Percentiles rank a stretch among this genome's conserved stretches.
phyloP scores from a whole-genome alignment of 2,797 vertebrate species.

The Psittacula echo region DNA sequence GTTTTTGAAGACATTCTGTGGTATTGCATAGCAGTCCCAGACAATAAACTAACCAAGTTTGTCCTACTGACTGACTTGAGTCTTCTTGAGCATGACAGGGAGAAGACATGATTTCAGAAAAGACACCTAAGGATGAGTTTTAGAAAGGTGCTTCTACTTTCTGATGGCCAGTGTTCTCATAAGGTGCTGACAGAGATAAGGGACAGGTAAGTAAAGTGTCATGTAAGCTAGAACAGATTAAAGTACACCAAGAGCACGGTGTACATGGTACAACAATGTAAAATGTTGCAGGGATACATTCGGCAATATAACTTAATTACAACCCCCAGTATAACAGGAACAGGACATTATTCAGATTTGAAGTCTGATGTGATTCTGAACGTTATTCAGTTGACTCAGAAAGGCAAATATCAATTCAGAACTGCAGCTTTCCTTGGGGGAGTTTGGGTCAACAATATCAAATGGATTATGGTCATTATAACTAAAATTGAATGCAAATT shows the following conservation, averaged over 20 bases:
- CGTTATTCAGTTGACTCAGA: not conserved
- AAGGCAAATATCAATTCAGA: constrained; percentile 8
- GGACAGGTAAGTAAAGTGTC: not conserved
- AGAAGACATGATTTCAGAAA: constrained; percentile 53
- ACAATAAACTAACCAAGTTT: not conserved
- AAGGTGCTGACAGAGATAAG: not conserved
- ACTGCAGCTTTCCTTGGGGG: not conserved
- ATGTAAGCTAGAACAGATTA: not conserved
- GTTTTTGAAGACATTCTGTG: not conserved
- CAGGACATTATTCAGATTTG: not conserved
- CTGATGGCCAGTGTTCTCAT: not conserved
- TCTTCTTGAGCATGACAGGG: not conserved
- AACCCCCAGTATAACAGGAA: not conserved
- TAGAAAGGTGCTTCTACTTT: constrained; percentile 31
- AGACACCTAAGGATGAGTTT: not conserved
- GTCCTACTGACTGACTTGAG: not conserved
- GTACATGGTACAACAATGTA: not conserved
- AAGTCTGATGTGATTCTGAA: not conserved
- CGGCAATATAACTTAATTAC: not conserved
- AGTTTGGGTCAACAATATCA: constrained; percentile 39
- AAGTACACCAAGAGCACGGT: not conserved
- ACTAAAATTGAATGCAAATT: constrained; percentile 38
- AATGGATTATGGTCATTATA: constrained; percentile 54
- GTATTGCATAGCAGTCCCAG: not conserved
- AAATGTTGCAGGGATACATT: not conserved